Conservation (phyloP, 2,797 vertebrate species). For the Sylvia borin region DNA sequence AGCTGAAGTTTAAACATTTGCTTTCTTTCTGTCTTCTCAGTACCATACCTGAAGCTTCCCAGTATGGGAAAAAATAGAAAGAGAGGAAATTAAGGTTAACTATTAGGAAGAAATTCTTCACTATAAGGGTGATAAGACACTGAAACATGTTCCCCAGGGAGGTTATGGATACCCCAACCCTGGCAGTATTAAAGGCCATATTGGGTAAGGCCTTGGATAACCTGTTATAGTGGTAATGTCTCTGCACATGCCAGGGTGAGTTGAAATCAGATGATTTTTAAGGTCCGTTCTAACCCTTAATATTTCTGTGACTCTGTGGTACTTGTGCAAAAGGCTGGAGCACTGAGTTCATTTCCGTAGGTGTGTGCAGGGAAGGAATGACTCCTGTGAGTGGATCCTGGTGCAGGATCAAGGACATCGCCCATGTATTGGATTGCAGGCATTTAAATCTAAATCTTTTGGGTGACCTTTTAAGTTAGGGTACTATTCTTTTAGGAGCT, state of each 20-base stretch:
- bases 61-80: neutral
- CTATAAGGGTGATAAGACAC: neutral
- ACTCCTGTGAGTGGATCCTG: neutral
- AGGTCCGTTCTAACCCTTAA: neutral
- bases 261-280: neutral
- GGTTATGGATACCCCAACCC: neutral
- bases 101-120: neutral
- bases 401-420: neutral
- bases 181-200: neutral
- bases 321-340: neutral
- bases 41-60: neutral
- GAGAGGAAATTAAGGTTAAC: neutral
- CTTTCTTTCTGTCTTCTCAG: neutral
- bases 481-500: conserved; percentile 26
- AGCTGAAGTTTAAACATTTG: neutral
- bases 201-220: neutral
- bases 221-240: neutral
- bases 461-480: neutral
- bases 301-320: neutral
- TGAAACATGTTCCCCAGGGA: neutral
- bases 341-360: neutral
- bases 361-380: neutral
- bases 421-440: neutral
- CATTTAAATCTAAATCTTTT: conserved; percentile 25
- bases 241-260: neutral